Percentiles rank a stretch among this genome's conserved stretches.
These are phyloP conservation scores for Apaloderma vittatum DNA, from an alignment of 2,113 vertebrate genomes.

Conservation along the genomic window DNA sequence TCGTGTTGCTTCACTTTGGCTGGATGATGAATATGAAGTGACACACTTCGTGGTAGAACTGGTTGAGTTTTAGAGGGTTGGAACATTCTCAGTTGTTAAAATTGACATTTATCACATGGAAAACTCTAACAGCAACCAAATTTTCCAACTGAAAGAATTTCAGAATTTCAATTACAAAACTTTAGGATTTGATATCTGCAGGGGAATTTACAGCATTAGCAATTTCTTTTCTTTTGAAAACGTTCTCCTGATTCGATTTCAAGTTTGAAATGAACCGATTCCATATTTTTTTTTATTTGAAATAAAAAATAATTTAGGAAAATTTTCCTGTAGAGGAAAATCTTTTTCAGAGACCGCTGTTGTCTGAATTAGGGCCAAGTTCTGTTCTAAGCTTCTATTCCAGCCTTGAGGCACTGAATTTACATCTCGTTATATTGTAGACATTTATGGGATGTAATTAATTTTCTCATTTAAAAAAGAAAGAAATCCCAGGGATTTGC, in stretches of 20 bases:
- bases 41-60: not conserved
- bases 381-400: not conserved
- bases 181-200: not conserved
- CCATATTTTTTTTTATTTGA: not conserved
- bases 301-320: not conserved
- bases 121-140: not conserved
- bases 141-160: not conserved
- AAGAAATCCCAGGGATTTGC: not conserved
- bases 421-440: not conserved
- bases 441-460: not conserved
- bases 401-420: not conserved
- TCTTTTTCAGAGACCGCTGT: not conserved
- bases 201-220: not conserved
- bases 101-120: not conserved
- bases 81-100: not conserved
- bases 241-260: not conserved
- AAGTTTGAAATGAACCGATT: not conserved
- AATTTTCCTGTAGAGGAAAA: not conserved
- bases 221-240: not conserved
- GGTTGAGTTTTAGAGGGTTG: not conserved
- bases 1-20: not conserved
- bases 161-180: not conserved
- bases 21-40: not conserved
- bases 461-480: not conserved
- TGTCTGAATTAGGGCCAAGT: not conserved